Evolutionary conservation across 2,113 vertebrate species (phyloP).

Genomic region (Echinops telfairi): DNA sequence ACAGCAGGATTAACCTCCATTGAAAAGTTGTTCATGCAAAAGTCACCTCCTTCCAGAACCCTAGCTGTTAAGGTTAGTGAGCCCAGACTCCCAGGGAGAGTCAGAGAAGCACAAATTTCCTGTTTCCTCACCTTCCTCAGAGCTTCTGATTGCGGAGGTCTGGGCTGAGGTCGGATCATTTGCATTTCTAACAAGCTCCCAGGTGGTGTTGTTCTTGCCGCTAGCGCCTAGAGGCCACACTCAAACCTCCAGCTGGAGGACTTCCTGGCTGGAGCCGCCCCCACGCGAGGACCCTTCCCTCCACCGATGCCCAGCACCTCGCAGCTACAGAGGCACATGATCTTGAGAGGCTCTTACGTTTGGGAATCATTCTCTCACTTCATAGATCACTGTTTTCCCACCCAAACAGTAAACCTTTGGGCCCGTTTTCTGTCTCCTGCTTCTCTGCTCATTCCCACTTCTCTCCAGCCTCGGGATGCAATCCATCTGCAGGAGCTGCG

Average conservation of each 20-base stretch:
- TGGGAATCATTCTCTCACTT: constrained; percentile 13
- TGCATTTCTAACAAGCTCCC: neutral
- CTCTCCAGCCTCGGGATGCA: neutral
- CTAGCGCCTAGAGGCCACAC: neutral
- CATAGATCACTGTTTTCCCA: neutral
- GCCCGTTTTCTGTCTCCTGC: neutral
- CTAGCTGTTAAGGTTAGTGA: neutral
- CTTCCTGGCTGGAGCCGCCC: neutral
- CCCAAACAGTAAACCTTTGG: neutral
- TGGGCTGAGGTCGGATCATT: neutral
- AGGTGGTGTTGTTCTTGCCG: no score
- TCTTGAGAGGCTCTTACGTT: neutral
- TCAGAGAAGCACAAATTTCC: neutral
- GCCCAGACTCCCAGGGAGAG: neutral
- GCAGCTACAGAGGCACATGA: neutral
- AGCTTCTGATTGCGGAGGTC: neutral
- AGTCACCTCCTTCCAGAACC: neutral
- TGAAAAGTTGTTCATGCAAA: neutral
- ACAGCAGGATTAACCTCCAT: neutral
- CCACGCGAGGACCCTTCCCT: neutral
- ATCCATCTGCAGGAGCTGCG: no score
- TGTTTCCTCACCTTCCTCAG: neutral
- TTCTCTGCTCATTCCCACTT: neutral
- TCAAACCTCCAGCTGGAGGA: neutral
- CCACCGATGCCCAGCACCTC: neutral